These are phyloP conservation scores for Myripristis jacobus DNA, from an alignment of 2,797 vertebrate genomes.

Conservation along the genomic window DNA sequence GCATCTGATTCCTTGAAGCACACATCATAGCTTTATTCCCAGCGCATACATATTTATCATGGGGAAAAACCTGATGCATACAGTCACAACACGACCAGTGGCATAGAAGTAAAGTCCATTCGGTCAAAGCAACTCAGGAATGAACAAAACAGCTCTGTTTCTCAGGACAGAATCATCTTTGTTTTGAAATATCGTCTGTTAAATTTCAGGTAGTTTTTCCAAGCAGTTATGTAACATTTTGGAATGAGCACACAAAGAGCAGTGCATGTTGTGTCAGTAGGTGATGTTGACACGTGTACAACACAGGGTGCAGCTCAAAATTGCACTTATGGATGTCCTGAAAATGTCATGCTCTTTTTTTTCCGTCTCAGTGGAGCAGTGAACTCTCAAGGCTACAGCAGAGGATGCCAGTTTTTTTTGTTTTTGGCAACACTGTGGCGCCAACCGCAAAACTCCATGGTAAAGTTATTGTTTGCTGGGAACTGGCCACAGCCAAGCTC, in stretches of 20 bases:
- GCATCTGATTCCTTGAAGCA: neutral
- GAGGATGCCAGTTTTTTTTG: neutral
- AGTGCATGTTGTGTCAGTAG: neutral
- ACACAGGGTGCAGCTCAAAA: neutral
- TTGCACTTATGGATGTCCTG: neutral
- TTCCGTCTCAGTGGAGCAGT: neutral
- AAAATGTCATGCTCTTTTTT: neutral
- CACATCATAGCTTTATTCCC: neutral
- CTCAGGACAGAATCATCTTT: neutral
- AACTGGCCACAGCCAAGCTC: neutral
- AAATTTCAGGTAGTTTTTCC: neutral
- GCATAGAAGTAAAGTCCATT: neutral
- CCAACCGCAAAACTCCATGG: neutral
- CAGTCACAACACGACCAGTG: neutral
- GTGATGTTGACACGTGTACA: neutral
- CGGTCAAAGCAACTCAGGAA: slow-evolving; percentile 14
- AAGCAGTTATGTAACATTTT: no score
- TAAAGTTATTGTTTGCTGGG: neutral
- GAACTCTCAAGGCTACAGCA: no score
- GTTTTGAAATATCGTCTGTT: neutral
- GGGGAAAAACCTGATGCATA: neutral
- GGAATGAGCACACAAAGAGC: neutral
- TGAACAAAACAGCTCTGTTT: slow-evolving; percentile 4
- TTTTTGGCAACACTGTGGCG: neutral
- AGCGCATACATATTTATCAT: neutral